Base-by-base conservation (phyloP, 2,888 invertebrate genomes). In the Meloe dianella region DNA sequence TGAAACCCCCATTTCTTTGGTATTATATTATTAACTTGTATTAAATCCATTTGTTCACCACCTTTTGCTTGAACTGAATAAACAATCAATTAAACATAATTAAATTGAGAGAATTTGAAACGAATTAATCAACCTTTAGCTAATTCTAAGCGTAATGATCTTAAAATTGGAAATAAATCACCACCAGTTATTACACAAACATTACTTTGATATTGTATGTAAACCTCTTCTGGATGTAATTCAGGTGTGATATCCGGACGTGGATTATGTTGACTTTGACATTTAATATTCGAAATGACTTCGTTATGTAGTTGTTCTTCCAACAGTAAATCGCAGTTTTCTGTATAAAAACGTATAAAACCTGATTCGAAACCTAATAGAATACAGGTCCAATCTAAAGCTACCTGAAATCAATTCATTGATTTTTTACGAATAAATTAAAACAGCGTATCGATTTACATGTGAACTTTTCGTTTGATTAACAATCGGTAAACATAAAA, bases 341-440 rank as follows among this genome's bases (percentile, higher is more conserved):
- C 96, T 1, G 95, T 95, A 80, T 95, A 97, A 84, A 97, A 95
- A 70, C 92, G 87, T 12, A 97, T 87, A 84, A 87, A 89, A 20
- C 98, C 98, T 73, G 93, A 92, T 75, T 89, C 90, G 77, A 94
- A 92, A 14, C 97, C 98, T 65, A 96, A 88, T 68, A 92, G 89
- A 68, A 97, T 88, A 80, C 96, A 96, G 14, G 95, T 96, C 97
- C 97, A 98, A 81, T 98, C 97, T 29, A 94, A 90, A 7, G 90
- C 90, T 79, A 91, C 86, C 88, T 89, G 81, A 59, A 76, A 77
- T 47, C n/a, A 41, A 41, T 41, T 17, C 4, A 41, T 12, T 3
- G 7, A 22, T 6, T 51, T 51, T 51, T 8, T 10, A 27, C 3
- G 20, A 62, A 41, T 22, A 51, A 61, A 56, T 24, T 60, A 4